A percentile compares a stretch with the other conserved stretches of the same genome.
Conservation (phyloP, 2,113 vertebrate genomes). For the Agapornis roseicollis region DNA sequence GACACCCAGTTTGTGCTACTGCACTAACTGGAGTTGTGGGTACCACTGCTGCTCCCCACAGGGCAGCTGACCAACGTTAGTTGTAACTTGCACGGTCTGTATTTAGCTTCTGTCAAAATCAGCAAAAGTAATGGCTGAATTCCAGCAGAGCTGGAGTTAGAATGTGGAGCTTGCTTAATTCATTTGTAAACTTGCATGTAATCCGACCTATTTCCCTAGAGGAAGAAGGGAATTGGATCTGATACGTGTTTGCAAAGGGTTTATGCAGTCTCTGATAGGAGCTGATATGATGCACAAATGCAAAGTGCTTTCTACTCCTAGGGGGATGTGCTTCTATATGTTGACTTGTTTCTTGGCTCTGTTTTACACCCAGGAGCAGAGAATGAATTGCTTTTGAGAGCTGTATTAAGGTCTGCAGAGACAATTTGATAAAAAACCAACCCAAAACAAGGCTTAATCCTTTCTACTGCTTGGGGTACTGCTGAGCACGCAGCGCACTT, state of each 20-base stretch:
- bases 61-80: neutral
- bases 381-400: neutral
- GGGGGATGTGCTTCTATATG: neutral
- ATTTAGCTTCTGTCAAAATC: neutral
- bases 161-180: neutral
- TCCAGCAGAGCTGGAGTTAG: neutral
- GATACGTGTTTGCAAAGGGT: neutral
- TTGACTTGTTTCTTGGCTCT: neutral
- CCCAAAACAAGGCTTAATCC: neutral
- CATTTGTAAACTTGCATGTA: neutral
- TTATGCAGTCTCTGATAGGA: neutral
- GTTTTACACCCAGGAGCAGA: neutral
- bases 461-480: neutral
- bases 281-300: neutral
- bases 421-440: rapidly evolving
- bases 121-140: neutral
- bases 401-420: neutral
- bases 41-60: neutral
- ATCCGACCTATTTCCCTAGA: neutral
- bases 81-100: neutral
- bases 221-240: neutral
- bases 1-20: neutral
- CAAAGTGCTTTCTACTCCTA: neutral
- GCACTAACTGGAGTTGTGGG: neutral
- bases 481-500: neutral